Percentiles rank a stretch among this genome's conserved stretches.
Conservation (phyloP, 1,140 invertebrate species). For the Bombus waltoni region DNA sequence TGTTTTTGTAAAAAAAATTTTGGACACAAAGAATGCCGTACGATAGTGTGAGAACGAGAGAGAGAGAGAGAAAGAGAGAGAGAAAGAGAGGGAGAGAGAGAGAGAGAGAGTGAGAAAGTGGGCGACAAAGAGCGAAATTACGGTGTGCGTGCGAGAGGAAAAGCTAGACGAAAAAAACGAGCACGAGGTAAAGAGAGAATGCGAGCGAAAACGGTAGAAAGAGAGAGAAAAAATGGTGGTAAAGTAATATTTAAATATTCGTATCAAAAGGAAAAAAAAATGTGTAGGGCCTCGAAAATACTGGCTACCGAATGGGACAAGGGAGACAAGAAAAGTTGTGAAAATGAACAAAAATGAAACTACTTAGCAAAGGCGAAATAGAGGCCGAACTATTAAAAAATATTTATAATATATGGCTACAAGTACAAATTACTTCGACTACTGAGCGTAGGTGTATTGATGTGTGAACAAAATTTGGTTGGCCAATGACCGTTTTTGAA, state of each 20-base stretch:
- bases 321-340: constrained; percentile 60
- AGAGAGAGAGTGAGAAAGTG: constrained; percentile 53
- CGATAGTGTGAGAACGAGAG: constrained; percentile 49
- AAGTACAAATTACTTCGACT: constrained; percentile 84
- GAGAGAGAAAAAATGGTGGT: constrained; percentile 64
- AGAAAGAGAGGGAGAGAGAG: not conserved
- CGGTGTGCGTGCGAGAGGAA: constrained; percentile 25
- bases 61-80: not conserved
- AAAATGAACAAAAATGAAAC: constrained; percentile 58
- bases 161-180: constrained; percentile 48
- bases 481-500: constrained; percentile 83
- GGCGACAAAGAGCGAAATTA: constrained; percentile 20
- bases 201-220: constrained; percentile 13
- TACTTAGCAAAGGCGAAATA: constrained; percentile 60
- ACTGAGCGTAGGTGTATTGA: constrained; percentile 83
- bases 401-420: constrained; percentile 84
- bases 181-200: constrained; percentile 60
- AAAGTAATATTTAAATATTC: constrained; percentile 83
- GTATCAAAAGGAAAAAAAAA: constrained; percentile 81
- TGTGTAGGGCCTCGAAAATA: constrained; percentile 81
- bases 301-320: constrained; percentile 75
- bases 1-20: constrained; percentile 79
- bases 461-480: constrained; percentile 84
- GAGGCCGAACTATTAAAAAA: constrained; percentile 82
- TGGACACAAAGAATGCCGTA: constrained; percentile 72